Conservation (phyloP, 1,140 invertebrate species). For the Theocolax elegans region DNA sequence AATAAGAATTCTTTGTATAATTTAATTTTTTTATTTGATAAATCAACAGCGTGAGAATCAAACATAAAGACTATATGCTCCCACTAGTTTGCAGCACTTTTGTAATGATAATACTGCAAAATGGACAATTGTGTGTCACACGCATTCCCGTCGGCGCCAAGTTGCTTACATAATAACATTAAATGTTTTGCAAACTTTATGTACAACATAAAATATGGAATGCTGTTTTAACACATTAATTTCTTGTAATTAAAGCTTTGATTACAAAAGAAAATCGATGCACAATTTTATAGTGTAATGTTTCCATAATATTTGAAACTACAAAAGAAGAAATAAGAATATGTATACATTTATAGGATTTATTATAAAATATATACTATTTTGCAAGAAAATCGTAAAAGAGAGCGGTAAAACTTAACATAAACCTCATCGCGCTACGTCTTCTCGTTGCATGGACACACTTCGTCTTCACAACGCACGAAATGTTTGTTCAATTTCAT, state of each 20-base stretch:
- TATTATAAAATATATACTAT: not conserved
- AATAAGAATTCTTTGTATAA: constrained; percentile 18
- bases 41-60: constrained; percentile 8
- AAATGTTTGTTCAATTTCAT: constrained; percentile 16
- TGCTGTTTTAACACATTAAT: constrained; percentile 28
- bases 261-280: constrained; percentile 10
- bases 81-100: not conserved
- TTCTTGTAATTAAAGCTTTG: constrained; percentile 20
- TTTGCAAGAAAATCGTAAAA: not conserved
- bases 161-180: not conserved
- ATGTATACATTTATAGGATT: not conserved
- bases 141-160: not conserved
- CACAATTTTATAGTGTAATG: too few relatives aligned
- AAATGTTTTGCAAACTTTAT: not conserved
- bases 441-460: constrained; percentile 5
- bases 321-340: not conserved
- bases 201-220: constrained; percentile 32
- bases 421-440: constrained; percentile 12
- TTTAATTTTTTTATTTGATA: constrained; percentile 23
- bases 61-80: constrained; percentile 2
- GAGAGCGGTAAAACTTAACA: not conserved
- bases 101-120: constrained; percentile 13
- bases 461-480: not conserved
- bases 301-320: not conserved
- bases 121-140: constrained; percentile 7